These are phyloP conservation scores for Aptenodytes forsteri DNA, from an alignment of 2,113 vertebrate genomes.

Conservation along the genomic window DNA sequence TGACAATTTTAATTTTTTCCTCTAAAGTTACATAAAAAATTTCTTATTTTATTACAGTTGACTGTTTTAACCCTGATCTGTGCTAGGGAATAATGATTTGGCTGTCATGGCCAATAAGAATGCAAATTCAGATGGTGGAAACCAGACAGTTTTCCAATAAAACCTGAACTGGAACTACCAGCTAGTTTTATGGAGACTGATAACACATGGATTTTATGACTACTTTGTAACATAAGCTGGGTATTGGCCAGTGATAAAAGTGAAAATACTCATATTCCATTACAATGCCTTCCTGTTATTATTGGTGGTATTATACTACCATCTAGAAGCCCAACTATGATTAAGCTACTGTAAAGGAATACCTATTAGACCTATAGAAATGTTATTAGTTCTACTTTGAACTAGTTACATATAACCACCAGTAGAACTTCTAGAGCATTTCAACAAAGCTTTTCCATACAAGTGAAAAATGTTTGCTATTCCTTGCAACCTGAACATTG, in stretches of 20 bases:
- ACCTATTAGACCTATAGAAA: background rate
- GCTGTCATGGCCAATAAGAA: background rate
- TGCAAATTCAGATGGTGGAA: background rate
- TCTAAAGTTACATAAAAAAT: background rate
- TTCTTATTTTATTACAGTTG: background rate
- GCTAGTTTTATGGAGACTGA: background rate
- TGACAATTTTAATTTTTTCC: background rate
- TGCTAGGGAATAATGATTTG: background rate
- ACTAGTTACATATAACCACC: background rate
- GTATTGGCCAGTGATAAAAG: background rate
- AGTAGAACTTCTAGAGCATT: background rate
- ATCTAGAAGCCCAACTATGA: background rate
- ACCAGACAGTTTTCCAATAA: background rate
- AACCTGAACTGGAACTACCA: background rate
- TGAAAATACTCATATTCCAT: background rate
- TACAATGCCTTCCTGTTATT: accelerated
- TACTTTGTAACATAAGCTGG: background rate
- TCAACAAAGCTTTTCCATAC: background rate
- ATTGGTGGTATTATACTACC: background rate
- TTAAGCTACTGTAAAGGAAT: background rate
- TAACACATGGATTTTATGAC: background rate
- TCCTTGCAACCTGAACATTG: background rate
- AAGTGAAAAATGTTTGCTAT: background rate
- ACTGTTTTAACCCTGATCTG: background rate
- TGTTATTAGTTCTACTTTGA: background rate